Evolutionary conservation across 2,797 vertebrate species (phyloP).

Genomic region (Pseudocheirus occidentalis): DNA sequence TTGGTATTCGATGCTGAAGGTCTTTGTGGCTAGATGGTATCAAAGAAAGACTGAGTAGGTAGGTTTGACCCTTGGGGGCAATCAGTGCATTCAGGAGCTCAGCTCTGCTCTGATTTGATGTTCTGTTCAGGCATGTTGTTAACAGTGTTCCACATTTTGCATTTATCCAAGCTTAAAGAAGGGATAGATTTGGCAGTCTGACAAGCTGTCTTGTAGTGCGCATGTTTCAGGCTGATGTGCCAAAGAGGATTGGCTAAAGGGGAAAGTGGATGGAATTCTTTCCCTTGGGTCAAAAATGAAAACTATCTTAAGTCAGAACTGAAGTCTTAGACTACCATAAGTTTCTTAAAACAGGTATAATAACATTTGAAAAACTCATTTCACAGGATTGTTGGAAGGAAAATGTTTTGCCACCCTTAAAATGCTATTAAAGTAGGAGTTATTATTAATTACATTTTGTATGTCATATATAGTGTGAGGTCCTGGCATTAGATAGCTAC

Average conservation of each 20-base stretch:
- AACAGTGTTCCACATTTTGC: background rate
- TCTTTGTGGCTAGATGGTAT: background rate
- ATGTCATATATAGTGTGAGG: background rate
- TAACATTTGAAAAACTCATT: background rate
- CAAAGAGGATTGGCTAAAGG: background rate
- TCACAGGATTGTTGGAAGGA: background rate
- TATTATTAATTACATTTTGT: background rate
- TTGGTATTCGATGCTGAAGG: constrained; percentile 1
- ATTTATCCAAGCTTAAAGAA: background rate
- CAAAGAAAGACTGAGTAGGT: background rate
- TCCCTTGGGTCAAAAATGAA: background rate
- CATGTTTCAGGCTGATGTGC: background rate
- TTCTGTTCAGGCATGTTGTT: background rate
- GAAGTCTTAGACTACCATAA: background rate
- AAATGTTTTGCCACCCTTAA: background rate
- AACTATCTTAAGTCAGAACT: background rate
- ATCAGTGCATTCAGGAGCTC: background rate
- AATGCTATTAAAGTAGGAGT: background rate
- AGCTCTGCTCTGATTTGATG: background rate
- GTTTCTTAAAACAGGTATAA: background rate
- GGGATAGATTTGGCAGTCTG: background rate
- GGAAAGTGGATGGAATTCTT: background rate
- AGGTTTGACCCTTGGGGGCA: background rate
- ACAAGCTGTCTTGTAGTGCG: background rate
- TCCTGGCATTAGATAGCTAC: background rate